These are phyloP conservation scores for Rhinogobius similis DNA, from an alignment of 2,113 vertebrate genomes.

Conservation along the genomic window DNA sequence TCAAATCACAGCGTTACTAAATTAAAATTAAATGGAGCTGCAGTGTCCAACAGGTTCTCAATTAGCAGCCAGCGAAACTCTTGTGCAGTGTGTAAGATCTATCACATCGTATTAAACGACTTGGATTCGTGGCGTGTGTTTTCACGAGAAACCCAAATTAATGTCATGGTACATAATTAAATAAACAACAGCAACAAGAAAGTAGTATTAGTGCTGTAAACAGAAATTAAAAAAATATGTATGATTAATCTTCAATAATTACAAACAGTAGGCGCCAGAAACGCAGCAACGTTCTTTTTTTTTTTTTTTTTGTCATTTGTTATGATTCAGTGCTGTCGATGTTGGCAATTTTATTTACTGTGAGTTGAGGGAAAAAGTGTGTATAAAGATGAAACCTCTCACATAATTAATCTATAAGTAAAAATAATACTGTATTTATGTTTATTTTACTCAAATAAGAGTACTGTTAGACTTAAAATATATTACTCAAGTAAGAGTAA, in stretches of 20 bases:
- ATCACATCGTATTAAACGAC: background rate
- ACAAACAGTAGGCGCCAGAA: background rate
- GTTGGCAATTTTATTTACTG: too few relatives aligned
- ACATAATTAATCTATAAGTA: too few relatives aligned
- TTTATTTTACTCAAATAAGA: too few relatives aligned
- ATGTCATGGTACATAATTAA: background rate
- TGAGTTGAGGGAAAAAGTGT: too few relatives aligned
- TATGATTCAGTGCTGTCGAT: too few relatives aligned
- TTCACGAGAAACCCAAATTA: background rate
- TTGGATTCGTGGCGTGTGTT: background rate
- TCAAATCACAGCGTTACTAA: slow-evolving; percentile 26
- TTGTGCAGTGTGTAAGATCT: background rate
- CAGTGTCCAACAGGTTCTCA: slow-evolving; percentile 34
- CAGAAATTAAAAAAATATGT: background rate
- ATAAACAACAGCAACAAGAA: background rate
- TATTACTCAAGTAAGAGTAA: too few relatives aligned
- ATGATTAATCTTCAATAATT: background rate
- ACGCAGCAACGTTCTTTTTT: too few relatives aligned
- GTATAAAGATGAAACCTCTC: too few relatives aligned
- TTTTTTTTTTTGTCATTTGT: too few relatives aligned
- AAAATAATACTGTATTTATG: too few relatives aligned
- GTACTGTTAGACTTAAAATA: too few relatives aligned
- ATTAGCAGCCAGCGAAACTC: background rate
- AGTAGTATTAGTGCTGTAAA: background rate
- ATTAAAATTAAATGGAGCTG: slow-evolving; percentile 17